Percentiles rank a stretch among this genome's conserved stretches.
Conservation (phyloP, 2,888 invertebrate genomes). For the Protonemura montana region DNA sequence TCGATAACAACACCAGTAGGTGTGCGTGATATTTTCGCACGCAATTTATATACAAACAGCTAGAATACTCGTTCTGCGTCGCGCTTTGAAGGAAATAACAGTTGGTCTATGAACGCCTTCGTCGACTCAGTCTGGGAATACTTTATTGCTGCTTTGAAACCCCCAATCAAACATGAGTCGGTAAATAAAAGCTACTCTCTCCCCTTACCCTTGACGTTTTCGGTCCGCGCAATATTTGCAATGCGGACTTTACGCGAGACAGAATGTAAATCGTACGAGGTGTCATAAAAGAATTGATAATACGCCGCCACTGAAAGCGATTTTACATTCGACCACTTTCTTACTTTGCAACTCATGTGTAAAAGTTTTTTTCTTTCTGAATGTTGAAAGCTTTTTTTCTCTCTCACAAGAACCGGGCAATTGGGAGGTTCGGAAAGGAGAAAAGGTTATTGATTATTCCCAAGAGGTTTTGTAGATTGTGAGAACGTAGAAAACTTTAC, state of each 20-base stretch:
- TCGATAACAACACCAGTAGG: not conserved
- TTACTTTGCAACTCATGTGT: not conserved
- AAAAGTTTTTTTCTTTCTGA: not conserved
- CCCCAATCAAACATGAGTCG: not conserved
- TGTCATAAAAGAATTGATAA: slow-evolving; percentile 5
- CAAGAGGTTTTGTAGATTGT: not conserved
- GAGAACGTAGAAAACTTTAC: not conserved
- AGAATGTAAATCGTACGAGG: not conserved
- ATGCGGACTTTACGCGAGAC: not conserved
- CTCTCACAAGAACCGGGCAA: not conserved
- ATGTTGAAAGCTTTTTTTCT: not conserved
- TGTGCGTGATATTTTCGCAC: not conserved
- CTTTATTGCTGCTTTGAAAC: not conserved
- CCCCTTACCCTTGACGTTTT: not conserved
- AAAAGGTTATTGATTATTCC: slow-evolving; percentile 12
- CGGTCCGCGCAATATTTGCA: not conserved
- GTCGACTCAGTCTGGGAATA: not conserved
- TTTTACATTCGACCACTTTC: not conserved
- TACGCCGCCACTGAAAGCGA: not conserved
- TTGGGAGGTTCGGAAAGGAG: not conserved
- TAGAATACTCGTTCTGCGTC: not conserved
- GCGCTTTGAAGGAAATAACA: not conserved
- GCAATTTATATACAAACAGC: not conserved
- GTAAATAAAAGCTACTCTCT: no score
- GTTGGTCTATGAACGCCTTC: not conserved